A percentile compares a stretch with the other conserved stretches of the same genome.
phyloP scores from a whole-genome alignment of 92 coral and sea anemone genomes.

The Palythoa grandiflora region DNA sequence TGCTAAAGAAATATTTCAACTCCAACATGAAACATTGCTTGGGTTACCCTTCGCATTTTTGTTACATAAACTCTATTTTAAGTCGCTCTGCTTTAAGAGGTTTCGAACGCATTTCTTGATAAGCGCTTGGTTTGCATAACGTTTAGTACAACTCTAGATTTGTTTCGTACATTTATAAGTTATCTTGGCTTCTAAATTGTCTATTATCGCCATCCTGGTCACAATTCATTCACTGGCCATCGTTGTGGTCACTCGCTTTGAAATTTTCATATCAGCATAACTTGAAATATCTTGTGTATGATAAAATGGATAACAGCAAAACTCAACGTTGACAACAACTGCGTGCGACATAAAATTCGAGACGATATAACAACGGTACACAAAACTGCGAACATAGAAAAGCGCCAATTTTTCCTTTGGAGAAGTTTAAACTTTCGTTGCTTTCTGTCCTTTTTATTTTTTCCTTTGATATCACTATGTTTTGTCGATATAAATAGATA shows the following conservation, averaged over 20 bases:
- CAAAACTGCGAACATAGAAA: neutral
- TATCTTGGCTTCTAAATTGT: slow-evolving; percentile 34
- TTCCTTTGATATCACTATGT: neutral
- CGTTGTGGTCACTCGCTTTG: slow-evolving; percentile 47
- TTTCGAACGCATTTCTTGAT: neutral
- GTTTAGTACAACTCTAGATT: slow-evolving; percentile 21
- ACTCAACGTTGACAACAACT: neutral
- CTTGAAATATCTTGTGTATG: slow-evolving; percentile 13
- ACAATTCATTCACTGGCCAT: slow-evolving; percentile 29
- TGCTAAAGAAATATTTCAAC: neutral
- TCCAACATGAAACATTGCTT: neutral
- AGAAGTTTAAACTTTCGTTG: neutral
- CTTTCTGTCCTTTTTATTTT: neutral
- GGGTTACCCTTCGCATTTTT: slow-evolving; percentile 7
- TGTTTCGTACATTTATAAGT: slow-evolving; percentile 15
- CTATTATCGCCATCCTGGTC: slow-evolving; percentile 51
- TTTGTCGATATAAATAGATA: neutral
- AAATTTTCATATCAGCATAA: slow-evolving; percentile 25
- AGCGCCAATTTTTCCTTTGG: neutral
- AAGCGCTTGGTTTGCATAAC: slow-evolving; percentile 28
- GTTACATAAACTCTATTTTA: neutral
- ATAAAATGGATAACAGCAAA: slow-evolving; percentile 22
- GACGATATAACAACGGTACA: neutral
- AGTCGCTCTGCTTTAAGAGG: slow-evolving; percentile 27
- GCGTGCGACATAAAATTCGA: slow-evolving; percentile 18